phyloP scores from a whole-genome alignment of 2,797 vertebrate species.

The Helarctos malayanus region DNA sequence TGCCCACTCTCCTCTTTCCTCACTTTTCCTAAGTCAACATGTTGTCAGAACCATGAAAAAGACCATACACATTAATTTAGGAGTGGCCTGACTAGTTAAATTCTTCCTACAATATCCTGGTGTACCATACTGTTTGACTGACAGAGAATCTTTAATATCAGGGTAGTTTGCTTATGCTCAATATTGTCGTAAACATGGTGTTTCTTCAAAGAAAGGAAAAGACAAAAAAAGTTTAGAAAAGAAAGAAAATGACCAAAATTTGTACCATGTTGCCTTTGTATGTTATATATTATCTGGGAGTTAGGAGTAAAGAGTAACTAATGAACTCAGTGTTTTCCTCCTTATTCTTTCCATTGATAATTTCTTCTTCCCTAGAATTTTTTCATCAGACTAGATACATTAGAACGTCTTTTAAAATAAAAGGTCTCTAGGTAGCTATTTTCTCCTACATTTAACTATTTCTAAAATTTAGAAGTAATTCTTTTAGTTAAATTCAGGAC shows the following conservation, averaged over 20 bases:
- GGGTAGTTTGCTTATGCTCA: background rate
- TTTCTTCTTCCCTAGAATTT: background rate
- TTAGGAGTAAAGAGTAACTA: background rate
- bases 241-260: background rate
- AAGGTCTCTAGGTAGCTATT: background rate
- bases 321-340: background rate
- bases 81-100: background rate
- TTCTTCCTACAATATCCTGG: background rate
- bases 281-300: background rate
- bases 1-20: background rate
- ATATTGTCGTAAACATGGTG: background rate
- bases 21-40: background rate
- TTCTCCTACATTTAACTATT: background rate
- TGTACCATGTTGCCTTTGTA: background rate
- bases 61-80: background rate
- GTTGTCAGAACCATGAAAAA: slow-evolving; percentile 1
- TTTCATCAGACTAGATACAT: background rate
- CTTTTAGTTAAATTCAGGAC: background rate
- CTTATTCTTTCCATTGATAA: background rate
- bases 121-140: background rate
- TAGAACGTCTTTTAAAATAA: background rate
- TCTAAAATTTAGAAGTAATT: background rate
- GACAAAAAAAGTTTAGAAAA: background rate
- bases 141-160: background rate
- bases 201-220: slow-evolving; percentile 28